Evolutionary conservation across 2,113 vertebrate species (phyloP), one percentile per base, ranked within the genome.

Genomic region (Athene cunicularia): DNA sequence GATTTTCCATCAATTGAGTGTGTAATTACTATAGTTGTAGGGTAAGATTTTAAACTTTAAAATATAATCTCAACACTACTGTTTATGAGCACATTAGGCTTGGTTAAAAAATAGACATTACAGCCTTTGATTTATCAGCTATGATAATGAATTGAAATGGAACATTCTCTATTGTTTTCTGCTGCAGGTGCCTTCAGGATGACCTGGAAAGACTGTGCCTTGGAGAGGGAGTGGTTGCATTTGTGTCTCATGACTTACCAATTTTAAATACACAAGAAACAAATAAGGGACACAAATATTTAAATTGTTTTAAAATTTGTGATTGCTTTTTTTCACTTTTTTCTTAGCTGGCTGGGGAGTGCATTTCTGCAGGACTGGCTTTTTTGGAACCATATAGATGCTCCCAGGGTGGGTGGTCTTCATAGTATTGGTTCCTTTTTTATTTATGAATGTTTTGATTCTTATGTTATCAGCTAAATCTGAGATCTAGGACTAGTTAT

Each of bases 1-100:
- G n/a, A 22, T 35, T 72, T 93, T 81, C 79, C 76, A 6, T 79
- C 28, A 71, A 16, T 62, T 52, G 37, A 56, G 18, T 22, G 32
- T 50, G 11, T 76, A 33, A 33, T 67, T 63, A 64, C 63, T 72
- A 11, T 27, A 50, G 53, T 70, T 93, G 90, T 88, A 86, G 63
- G 66, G 47, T 35, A 96, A 87, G 68, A 94, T 77, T 94, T 93
- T 37, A 68, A 89, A 79, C 70, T 56, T 67, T 52, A 89, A 67
- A 91, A 27, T 87, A 35, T 35, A 67, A 56, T 94, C 86, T 91
- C 91, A 76, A 60, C 68, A 72, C 52, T 62, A 41, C 28, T 94
- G n/a, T 60, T 94, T 63, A 76, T 80, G 37, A 94, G 73, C 53
- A 91, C 67, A 30, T 86, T 85, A 82, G 5, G 26, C 58, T 14